These are phyloP conservation scores for Nothobranchius kuhntae DNA, from an alignment of 2,113 vertebrate genomes.

Conservation along the genomic window DNA sequence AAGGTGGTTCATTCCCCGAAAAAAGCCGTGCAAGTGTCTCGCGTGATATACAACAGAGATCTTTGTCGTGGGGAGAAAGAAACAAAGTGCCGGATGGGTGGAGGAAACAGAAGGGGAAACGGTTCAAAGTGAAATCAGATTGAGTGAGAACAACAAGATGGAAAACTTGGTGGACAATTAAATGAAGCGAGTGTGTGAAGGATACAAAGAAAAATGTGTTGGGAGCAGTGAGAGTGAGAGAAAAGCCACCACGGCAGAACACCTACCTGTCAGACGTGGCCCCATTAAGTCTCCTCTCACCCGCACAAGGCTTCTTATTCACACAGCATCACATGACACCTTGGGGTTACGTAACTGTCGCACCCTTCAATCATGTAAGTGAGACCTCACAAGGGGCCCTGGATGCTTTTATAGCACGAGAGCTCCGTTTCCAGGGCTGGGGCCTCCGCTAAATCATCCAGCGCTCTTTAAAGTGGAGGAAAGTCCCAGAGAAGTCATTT, in stretches of 20 bases:
- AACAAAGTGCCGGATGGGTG: conserved; percentile 16
- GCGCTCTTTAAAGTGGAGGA: conserved; percentile 6
- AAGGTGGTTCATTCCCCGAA: conserved; percentile 17
- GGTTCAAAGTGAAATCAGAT: conserved; percentile 24
- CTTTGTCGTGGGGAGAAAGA: neutral
- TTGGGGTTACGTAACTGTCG: conserved; percentile 50
- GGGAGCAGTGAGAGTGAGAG: conserved; percentile 10
- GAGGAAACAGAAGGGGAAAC: conserved; percentile 15
- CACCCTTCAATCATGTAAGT: conserved; percentile 55
- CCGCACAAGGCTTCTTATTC: conserved; percentile 58
- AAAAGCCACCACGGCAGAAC: conserved; percentile 39
- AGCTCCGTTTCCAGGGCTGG: conserved; percentile 4
- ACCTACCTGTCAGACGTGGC: conserved; percentile 40
- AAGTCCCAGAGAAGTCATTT: conserved; percentile 14
- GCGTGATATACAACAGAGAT: conserved; percentile 9
- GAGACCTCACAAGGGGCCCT: conserved; percentile 43
- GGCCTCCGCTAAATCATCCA: conserved; percentile 23
- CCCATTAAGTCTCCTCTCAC: conserved; percentile 26
- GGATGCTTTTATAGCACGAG: conserved; percentile 9
- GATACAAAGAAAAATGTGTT: conserved; percentile 36
- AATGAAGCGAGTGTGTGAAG: conserved; percentile 1
- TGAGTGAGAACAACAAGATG: conserved; percentile 19
- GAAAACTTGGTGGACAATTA: conserved; percentile 36
- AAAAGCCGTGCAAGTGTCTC: conserved; percentile 17
- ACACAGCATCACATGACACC: conserved; percentile 56